phyloP scores from a whole-genome alignment of 2,113 vertebrate genomes.

The Lasiurus cinereus region DNA sequence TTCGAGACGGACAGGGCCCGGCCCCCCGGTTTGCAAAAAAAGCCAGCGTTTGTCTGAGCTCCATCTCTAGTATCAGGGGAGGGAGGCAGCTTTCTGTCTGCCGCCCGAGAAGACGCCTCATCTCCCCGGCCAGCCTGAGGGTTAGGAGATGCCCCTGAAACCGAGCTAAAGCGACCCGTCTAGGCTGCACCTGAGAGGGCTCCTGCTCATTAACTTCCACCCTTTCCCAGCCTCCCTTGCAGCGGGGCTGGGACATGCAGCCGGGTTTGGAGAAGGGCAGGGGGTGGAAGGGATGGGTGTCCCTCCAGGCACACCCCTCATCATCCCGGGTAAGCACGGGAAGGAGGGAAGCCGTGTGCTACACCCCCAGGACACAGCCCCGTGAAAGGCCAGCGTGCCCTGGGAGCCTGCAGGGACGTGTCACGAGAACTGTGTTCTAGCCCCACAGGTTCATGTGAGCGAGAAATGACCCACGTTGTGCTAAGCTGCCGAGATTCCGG shows the following conservation, averaged over 20 bases:
- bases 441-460: accelerated
- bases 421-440: too few relatives aligned
- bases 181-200: not conserved
- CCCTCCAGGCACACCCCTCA: not conserved
- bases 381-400: not conserved
- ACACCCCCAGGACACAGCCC: not conserved
- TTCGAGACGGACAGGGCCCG: conserved; percentile 33
- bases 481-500: not conserved
- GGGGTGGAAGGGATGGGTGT: not conserved
- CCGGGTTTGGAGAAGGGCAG: not conserved
- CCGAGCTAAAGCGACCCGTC: not conserved
- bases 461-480: accelerated
- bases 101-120: too few relatives aligned
- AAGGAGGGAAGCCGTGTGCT: too few relatives aligned
- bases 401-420: too few relatives aligned
- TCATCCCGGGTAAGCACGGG: accelerated
- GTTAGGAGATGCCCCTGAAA: too few relatives aligned
- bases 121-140: not conserved
- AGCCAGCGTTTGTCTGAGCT: conserved; percentile 32
- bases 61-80: not conserved
- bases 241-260: not conserved
- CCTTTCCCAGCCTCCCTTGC: not conserved
- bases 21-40: conserved; percentile 35
- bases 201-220: not conserved
- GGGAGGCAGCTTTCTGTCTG: not conserved